Evolutionary conservation across 2,888 invertebrate genomes (phyloP).

Genomic region (Drosophila kuntzei): DNA sequence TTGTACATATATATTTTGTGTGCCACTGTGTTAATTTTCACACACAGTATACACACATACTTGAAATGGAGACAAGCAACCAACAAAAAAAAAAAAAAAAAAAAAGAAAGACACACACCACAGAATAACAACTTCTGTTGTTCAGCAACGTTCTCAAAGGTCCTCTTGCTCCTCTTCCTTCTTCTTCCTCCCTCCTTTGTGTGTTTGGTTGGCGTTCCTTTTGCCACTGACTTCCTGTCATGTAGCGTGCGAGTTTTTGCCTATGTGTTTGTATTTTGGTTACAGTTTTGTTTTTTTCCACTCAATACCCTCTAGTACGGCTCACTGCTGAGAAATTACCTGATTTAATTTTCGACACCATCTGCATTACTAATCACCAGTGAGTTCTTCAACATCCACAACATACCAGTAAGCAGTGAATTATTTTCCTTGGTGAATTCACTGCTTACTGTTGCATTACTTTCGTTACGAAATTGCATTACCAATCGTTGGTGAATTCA

Average conservation of each 20-base stretch:
- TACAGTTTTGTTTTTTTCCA: constrained; percentile 34
- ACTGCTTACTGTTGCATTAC: no score
- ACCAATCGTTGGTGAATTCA: no score
- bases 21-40: constrained; percentile 78
- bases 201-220: constrained; percentile 2
- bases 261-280: constrained; percentile 54
- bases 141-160: constrained; percentile 19
- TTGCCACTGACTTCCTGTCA: constrained; percentile 47
- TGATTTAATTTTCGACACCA: no score
- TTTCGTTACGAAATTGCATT: no score
- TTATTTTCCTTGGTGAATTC: no score
- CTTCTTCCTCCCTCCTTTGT: background rate
- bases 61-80: constrained; percentile 45
- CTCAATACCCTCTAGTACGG: no score
- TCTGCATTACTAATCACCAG: no score
- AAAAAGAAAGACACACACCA: constrained; percentile 19
- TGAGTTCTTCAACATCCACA: no score
- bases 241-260: constrained; percentile 62
- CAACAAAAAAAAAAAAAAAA: constrained; percentile 18
- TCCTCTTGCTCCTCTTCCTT: constrained; percentile 1
- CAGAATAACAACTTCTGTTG: constrained; percentile 37
- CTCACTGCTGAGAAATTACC: no score
- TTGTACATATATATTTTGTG: constrained; percentile 43
- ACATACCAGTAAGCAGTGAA: no score
- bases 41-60: constrained; percentile 51